Evolutionary conservation across 2,113 vertebrate genomes (phyloP).

Genomic region (Bombycilla garrulus): DNA sequence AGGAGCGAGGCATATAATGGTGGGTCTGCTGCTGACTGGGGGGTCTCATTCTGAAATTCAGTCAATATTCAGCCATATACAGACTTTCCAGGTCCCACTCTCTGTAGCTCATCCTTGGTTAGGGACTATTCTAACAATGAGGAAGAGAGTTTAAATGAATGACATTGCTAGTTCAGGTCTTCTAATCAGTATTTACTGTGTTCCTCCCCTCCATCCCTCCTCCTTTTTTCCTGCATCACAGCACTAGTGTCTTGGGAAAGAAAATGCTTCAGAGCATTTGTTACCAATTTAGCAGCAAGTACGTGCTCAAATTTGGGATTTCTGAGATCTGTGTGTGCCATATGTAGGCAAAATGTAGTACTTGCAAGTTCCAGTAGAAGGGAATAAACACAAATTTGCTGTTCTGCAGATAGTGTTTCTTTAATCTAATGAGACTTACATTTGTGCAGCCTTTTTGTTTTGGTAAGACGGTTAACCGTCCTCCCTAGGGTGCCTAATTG

Average conservation of each 20-base stretch:
- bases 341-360: constrained; percentile 35
- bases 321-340: constrained; percentile 35
- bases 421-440: constrained; percentile 47
- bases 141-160: neutral
- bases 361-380: constrained; percentile 46
- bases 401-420: constrained; percentile 28
- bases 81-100: neutral
- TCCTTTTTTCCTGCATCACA: neutral
- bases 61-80: neutral
- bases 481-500: constrained; percentile 45
- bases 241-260: constrained; percentile 30
- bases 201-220: neutral
- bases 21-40: neutral
- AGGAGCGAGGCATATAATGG: neutral
- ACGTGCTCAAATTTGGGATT: constrained; percentile 56
- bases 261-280: constrained; percentile 62
- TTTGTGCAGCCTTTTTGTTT: constrained; percentile 59
- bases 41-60: neutral
- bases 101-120: neutral
- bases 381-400: constrained; percentile 32
- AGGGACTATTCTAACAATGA: neutral
- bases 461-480: constrained; percentile 37
- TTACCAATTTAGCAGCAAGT: constrained; percentile 67
- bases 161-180: neutral
- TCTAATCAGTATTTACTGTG: constrained; percentile 32